A percentile compares a stretch with the other conserved stretches of the same genome.
Evolutionary conservation across 2,113 vertebrate species (phyloP).

Genomic region (Rhynchomys soricoides): DNA sequence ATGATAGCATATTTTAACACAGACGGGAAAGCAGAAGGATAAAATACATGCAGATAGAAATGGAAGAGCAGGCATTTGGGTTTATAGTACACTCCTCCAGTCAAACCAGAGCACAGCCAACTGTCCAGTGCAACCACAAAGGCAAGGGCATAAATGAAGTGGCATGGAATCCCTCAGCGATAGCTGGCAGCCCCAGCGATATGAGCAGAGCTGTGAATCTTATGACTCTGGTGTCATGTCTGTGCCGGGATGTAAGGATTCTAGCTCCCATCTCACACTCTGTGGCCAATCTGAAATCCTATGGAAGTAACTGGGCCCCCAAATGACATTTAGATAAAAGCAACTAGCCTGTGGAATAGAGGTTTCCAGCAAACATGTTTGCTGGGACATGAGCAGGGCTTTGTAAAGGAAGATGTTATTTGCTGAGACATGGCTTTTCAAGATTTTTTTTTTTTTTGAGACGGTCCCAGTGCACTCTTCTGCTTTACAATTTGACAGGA

Average conservation of each 20-base stretch:
- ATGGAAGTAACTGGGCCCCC: not conserved
- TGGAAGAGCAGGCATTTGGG: not conserved
- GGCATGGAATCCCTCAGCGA: not conserved
- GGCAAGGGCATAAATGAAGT: not conserved
- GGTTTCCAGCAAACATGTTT: not conserved
- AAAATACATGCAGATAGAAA: not conserved
- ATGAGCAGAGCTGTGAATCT: not conserved
- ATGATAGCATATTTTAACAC: not conserved
- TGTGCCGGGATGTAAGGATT: not conserved
- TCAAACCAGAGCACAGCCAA: not conserved
- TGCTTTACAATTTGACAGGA: not conserved
- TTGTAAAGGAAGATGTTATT: constrained; percentile 16
- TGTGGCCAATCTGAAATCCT: not conserved
- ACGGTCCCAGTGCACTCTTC: not conserved
- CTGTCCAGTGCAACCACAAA: not conserved
- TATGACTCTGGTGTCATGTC: not conserved
- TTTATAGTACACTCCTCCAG: not conserved
- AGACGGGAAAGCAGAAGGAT: not conserved
- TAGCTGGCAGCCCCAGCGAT: not conserved
- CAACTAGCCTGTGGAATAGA: not conserved
- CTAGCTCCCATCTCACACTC: not conserved
- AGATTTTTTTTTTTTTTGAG: not conserved
- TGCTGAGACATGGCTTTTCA: not conserved
- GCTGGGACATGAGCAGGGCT: not conserved
- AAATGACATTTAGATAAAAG: constrained; percentile 43